Evolutionary conservation across 1,140 invertebrate species (phyloP).

Genomic region (Papilio dardanus): DNA sequence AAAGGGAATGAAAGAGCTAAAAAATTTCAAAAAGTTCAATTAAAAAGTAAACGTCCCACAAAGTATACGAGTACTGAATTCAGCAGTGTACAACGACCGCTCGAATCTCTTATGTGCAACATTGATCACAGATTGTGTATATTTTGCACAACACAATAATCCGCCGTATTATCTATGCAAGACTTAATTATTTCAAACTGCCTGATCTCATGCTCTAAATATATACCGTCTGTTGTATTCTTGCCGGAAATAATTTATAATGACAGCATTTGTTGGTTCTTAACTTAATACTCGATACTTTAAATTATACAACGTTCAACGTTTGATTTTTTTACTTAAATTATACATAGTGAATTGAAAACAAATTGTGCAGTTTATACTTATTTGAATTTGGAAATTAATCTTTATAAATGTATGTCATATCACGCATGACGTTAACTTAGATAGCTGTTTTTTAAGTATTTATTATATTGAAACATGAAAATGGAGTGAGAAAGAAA

Average conservation of each 20-base stretch:
- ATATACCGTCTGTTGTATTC: constrained; percentile 1
- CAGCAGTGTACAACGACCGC: neutral
- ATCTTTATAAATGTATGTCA: too few relatives aligned
- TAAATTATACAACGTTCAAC: too few relatives aligned
- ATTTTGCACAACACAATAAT: constrained; percentile 28
- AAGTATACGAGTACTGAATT: neutral
- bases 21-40: neutral
- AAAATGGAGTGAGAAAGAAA: too few relatives aligned
- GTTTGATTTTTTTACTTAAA: too few relatives aligned
- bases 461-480: too few relatives aligned
- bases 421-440: too few relatives aligned
- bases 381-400: too few relatives aligned
- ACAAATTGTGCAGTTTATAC: too few relatives aligned
- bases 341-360: too few relatives aligned
- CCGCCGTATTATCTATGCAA: constrained; percentile 21
- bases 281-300: too few relatives aligned
- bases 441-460: too few relatives aligned
- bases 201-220: neutral
- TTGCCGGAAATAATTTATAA: neutral
- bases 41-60: neutral
- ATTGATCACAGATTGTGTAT: neutral
- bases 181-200: constrained; percentile 28
- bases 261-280: neutral
- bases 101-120: neutral
- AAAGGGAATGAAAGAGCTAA: neutral